Percentiles rank a stretch among this genome's conserved stretches.
phyloP scores from a whole-genome alignment of 2,113 vertebrate genomes.

The Solenodon paradoxus region DNA sequence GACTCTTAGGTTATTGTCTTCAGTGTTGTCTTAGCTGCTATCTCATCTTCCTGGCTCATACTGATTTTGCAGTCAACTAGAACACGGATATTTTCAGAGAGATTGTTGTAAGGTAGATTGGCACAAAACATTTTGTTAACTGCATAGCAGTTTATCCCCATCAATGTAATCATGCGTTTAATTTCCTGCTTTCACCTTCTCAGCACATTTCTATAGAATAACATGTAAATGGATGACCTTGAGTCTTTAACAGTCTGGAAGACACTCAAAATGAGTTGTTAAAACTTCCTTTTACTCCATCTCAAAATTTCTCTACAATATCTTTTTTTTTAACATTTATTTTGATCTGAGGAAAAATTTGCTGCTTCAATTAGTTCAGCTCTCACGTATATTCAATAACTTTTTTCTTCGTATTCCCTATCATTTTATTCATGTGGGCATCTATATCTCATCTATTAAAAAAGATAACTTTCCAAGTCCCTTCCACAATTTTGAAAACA shows the following conservation, averaged over 20 bases:
- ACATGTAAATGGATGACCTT: neutral
- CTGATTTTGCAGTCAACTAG: neutral
- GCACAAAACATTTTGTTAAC: neutral
- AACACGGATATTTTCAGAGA: neutral
- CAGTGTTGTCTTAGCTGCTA: neutral
- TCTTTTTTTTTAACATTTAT: neutral
- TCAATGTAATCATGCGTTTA: neutral
- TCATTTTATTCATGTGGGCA: neutral
- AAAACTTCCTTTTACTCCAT: neutral
- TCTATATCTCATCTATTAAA: neutral
- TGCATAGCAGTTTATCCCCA: neutral
- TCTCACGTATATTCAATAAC: neutral
- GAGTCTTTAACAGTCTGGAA: neutral
- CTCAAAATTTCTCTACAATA: neutral
- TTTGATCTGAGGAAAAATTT: neutral
- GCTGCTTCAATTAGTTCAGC: neutral
- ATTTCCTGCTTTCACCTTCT: neutral
- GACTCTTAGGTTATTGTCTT: neutral
- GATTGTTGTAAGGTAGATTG: neutral
- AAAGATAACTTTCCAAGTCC: neutral
- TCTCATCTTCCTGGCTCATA: neutral
- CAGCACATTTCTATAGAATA: neutral
- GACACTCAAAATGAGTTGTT: neutral
- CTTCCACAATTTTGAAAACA: neutral
- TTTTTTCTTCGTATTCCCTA: neutral